These are phyloP conservation scores for Iphiclides podalirius DNA, from an alignment of 2,888 invertebrate species.

Conservation along the genomic window DNA sequence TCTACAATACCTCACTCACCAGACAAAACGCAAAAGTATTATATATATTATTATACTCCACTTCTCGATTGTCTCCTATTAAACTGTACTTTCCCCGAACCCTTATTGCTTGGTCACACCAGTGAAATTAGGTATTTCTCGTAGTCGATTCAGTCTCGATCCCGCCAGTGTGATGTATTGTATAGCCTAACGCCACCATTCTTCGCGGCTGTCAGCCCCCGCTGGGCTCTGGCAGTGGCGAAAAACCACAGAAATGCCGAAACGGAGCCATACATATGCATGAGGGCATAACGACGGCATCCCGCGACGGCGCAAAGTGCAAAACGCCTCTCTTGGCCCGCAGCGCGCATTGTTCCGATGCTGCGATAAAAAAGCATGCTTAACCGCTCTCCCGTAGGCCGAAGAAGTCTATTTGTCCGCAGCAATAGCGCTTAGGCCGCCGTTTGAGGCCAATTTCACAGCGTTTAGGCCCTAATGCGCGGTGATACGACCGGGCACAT, in stretches of 20 bases:
- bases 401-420: slow-evolving; percentile 16
- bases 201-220: slow-evolving; percentile 2
- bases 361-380: slow-evolving; percentile 29
- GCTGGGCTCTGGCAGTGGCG: not conserved
- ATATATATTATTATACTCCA: no score
- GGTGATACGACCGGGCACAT: not conserved
- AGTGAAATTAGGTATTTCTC: no score
- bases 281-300: slow-evolving; percentile 30
- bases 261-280: slow-evolving; percentile 34
- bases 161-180: no score
- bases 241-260: slow-evolving; percentile 13
- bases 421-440: slow-evolving; percentile 6
- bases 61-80: no score
- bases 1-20: no score
- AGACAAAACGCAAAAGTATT: no score
- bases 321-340: slow-evolving; percentile 30
- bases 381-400: not conserved
- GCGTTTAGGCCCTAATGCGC: slow-evolving; percentile 17
- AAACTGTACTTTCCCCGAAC: no score
- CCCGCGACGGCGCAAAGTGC: slow-evolving; percentile 15
- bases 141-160: no score
- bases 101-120: no score
- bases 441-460: slow-evolving; percentile 18
- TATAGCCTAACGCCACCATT: not conserved
- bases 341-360: slow-evolving; percentile 33